Percentiles rank a stretch among this genome's conserved stretches.
Conservation (phyloP, 2,888 invertebrate genomes). For the Amorpha juglandis region DNA sequence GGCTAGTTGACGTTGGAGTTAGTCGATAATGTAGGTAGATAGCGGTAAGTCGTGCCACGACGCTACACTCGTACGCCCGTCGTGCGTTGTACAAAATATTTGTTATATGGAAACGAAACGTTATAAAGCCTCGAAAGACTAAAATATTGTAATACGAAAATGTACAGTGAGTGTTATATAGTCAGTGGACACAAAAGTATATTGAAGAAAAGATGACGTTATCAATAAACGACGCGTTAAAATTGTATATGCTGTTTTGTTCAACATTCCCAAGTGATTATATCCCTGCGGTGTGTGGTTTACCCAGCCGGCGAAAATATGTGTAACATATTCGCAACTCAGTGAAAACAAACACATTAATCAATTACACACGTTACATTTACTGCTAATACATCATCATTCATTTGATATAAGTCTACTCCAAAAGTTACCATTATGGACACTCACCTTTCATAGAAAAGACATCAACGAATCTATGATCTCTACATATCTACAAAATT, state of each 20-base stretch:
- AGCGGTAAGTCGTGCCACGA: slow-evolving; percentile 80
- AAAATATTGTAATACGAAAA: slow-evolving; percentile 83
- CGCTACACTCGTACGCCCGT: slow-evolving; percentile 74
- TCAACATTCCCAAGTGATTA: slow-evolving; percentile 59
- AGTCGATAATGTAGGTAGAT: slow-evolving; percentile 77
- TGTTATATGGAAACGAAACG: slow-evolving; percentile 80
- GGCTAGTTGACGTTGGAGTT: slow-evolving; percentile 72
- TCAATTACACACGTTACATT: neutral
- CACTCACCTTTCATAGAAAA: slow-evolving; percentile 43
- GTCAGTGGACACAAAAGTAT: slow-evolving; percentile 85
- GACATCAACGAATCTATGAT: slow-evolving; percentile 51
- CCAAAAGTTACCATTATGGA: neutral
- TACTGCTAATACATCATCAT: neutral
- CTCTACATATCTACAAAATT: neutral
- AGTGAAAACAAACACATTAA: neutral
- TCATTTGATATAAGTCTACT: neutral
- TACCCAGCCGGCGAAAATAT: neutral
- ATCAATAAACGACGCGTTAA: slow-evolving; percentile 83
- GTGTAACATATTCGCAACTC: neutral
- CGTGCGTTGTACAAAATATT: slow-evolving; percentile 84
- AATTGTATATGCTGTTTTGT: slow-evolving; percentile 79
- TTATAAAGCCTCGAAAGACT: slow-evolving; percentile 81
- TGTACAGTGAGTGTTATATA: slow-evolving; percentile 85
- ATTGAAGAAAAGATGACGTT: slow-evolving; percentile 82
- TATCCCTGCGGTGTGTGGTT: slow-evolving; percentile 28